Percentiles rank a stretch among this genome's conserved stretches.
These are phyloP conservation scores for Epinotia ramella DNA, from an alignment of 2,888 invertebrate genomes.

Conservation along the genomic window DNA sequence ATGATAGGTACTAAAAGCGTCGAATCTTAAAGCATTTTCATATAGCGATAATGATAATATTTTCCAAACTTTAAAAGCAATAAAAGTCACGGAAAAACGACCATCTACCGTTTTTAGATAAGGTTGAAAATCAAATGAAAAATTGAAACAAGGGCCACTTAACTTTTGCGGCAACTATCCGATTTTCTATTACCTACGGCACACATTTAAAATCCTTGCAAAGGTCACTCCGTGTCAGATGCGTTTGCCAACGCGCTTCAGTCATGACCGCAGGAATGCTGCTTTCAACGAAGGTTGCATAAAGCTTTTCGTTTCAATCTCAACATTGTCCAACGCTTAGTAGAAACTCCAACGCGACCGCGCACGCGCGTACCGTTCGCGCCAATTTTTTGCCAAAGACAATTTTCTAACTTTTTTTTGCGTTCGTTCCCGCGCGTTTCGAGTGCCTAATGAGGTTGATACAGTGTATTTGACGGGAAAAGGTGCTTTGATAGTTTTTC, in stretches of 20 bases:
- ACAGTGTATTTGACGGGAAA: slow-evolving; percentile 48
- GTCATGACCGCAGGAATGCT: slow-evolving; percentile 80
- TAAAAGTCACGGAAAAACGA: neutral
- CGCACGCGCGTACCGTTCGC: slow-evolving; percentile 72
- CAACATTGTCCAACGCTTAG: slow-evolving; percentile 72
- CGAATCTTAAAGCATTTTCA: neutral
- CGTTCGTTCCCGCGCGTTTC: slow-evolving; percentile 42
- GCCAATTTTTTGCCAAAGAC: slow-evolving; percentile 48
- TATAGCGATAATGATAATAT: neutral
- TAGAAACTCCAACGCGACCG: slow-evolving; percentile 69
- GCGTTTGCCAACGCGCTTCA: slow-evolving; percentile 67
- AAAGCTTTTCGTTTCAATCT: slow-evolving; percentile 70
- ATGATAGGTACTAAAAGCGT: no score
- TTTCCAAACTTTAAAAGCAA: neutral
- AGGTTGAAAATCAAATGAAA: neutral
- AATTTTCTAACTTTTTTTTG: slow-evolving; percentile 32
- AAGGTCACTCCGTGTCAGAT: slow-evolving; percentile 65
- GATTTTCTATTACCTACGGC: slow-evolving; percentile 12
- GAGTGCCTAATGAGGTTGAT: slow-evolving; percentile 57
- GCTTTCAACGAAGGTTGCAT: slow-evolving; percentile 81
- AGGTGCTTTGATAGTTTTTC: slow-evolving; percentile 33
- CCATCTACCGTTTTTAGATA: neutral
- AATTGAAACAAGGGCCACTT: slow-evolving; percentile 6
- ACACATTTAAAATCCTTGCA: slow-evolving; percentile 59
- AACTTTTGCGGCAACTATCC: neutral